Base-by-base conservation (phyloP, 2,113 vertebrate genomes). In the Agapornis roseicollis region DNA sequence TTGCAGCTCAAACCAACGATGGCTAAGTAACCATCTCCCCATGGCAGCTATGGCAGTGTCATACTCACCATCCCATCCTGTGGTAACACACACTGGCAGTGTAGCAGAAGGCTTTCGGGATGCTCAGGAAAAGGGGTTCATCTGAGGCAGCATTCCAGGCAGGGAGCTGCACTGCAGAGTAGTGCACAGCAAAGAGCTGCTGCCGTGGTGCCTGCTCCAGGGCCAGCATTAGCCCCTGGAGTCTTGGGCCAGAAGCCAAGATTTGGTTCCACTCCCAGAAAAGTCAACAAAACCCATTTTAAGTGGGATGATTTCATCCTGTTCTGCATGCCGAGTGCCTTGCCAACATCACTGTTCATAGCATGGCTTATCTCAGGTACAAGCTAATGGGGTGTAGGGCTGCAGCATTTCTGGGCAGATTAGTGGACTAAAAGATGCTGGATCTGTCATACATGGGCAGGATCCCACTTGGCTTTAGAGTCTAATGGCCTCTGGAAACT, bases 261-360 rank as follows among this genome's bases (percentile, higher is more conserved):
- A 25, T 50, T 69, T 60, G 33, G 61, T 77, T 87, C 85, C 60
- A 46, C 92, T 95, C 96, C 92, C 85, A 87, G 91, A 92, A 97
- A 97, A 95, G 91, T 95, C 94, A 97, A 91, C 79, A 1, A 94
- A 97, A 96, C 88, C 69, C 39, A 63, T 94, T 82, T 80, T 6
- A 87, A 96, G 84, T 28, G 53, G 37, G 35, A 52, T 61, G 82
- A 80, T 72, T 71, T 92, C 71, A 79, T 37, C 52, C 55, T 37
- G 55, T 65, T 28, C 73, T 41, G 47, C 25, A 17, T 2, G 35
- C 46, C 6, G 53, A 42, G 58, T 23, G 65, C 49, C 69, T 86
- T 77, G 73, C 52, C 84, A 81, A 7, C 16, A 0, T 2, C 24
- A 4, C 77, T 73, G 9, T n/a, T 85, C 89, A 82, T 50, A 70